Evolutionary conservation across 1,140 invertebrate species (phyloP), one percentile per base, ranked within the genome.

Genomic region (Cherax quadricarinatus): DNA sequence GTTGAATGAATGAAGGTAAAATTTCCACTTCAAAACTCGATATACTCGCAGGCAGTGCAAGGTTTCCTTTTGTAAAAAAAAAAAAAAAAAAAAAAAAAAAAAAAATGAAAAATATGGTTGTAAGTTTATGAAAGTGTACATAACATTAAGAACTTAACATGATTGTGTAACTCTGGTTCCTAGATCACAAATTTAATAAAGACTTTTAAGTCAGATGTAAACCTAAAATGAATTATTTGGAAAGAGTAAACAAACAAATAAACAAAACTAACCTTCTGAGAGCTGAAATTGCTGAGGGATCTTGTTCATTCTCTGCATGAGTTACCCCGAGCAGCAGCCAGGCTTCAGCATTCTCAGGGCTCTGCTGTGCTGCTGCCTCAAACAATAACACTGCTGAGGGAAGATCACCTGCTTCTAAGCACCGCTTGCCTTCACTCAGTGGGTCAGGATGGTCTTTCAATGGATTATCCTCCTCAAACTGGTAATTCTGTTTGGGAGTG

Each of bases 361-460:
- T 96, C 95, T 98, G 97, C 95, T 98, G 97, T 10, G 97, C 98
- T 73, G 98, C 98, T 88, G 98, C 98, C 96, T 99, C 99, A 96
- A 99, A 99, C 94, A 98, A 97, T 5, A 99, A 95, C 1, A 99
- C 98, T 49, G 99, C 99, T 94, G 98, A 98, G 24, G 98, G 98
- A 89, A 99, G 96, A 95, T 99, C 98, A 49, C 98, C 98, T 93
- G 96, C 96, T 94, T 96, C 96, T 86, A 99, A 95, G 94, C 97
- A 97, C 94, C 97, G 96, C 94, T 98, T 97, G 0, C 98, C 99
- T 94, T 98, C 97, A 95, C 97, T 97, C 89, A 99, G 96, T 21
- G 98, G 97, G 96, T 98, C 97, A n/a, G 96, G 95, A 94, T 97
- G 95, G 94, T 98, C 96, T 86, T 96, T 95, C 96, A 99, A 97